Evolutionary conservation across 1,140 invertebrate genomes (phyloP).

Genomic region (Aradophagus sp.): DNA sequence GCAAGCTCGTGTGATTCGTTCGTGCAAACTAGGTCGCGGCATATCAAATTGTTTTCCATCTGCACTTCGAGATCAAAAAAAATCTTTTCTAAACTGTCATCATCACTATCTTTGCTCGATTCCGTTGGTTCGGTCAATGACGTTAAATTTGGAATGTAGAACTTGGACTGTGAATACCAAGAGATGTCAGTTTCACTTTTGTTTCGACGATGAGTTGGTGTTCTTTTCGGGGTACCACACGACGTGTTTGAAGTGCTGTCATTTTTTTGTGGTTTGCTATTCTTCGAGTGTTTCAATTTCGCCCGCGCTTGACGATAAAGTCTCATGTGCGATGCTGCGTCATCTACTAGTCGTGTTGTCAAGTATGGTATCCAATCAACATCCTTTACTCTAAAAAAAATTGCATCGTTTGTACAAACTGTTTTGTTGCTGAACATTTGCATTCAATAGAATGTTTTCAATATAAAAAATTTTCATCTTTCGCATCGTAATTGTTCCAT

Average conservation of each 20-base stretch:
- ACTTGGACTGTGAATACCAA: slow-evolving; percentile 77
- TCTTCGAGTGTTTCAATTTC: slow-evolving; percentile 76
- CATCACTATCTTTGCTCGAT: slow-evolving; percentile 56
- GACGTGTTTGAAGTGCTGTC: slow-evolving; percentile 70
- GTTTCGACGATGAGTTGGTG: slow-evolving; percentile 78
- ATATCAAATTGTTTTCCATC: slow-evolving; percentile 86
- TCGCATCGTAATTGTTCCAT: no score
- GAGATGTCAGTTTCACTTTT: slow-evolving; percentile 83
- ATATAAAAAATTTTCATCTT: no score
- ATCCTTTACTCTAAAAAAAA: slow-evolving; percentile 82
- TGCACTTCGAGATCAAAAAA: slow-evolving; percentile 93
- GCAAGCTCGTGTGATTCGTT: slow-evolving; percentile 80
- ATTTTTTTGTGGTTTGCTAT: slow-evolving; percentile 72
- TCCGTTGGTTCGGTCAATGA: slow-evolving; percentile 68
- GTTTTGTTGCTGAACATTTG: no score
- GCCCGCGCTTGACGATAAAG: slow-evolving; percentile 85
- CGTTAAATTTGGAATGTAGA: slow-evolving; percentile 71
- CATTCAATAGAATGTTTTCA: no score
- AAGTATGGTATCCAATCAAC: slow-evolving; percentile 92
- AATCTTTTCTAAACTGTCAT: slow-evolving; percentile 79
- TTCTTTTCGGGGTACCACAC: slow-evolving; percentile 74
- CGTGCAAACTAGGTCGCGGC: slow-evolving; percentile 80
- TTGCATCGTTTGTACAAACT: no score
- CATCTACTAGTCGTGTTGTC: slow-evolving; percentile 90
- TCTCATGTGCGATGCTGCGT: slow-evolving; percentile 90